Base-by-base conservation (phyloP, 1,140 invertebrate genomes). In the Diuraphis noxia region DNA sequence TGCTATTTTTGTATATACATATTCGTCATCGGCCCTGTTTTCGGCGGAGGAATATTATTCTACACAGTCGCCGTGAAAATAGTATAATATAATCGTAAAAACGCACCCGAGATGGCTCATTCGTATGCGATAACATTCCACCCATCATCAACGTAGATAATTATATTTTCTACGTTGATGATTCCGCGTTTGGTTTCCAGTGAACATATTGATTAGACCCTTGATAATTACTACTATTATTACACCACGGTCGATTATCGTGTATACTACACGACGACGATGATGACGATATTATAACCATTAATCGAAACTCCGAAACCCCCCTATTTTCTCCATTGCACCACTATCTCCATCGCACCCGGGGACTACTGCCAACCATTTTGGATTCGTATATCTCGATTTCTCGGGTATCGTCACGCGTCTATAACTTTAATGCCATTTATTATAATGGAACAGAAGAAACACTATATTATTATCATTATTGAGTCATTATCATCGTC, bases 141-240 rank as follows among this genome's bases (percentile, higher is more conserved):
- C 77, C 77, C 7, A 21, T 17, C 17, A 2, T 7, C 56, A 17
- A 38, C 77, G 34, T 21, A 3, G 17, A 79, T 36, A 38, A 79
- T 79, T 9, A 38, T 79, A 79, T 79, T 36, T 79, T 79, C 77
- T 23, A 79, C 77, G n/a, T n/a, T 3, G 77, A 79, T 36, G 36
- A 36, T 79, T 9, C 19, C 34, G 34, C 77, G 34, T 8, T 34
- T 9, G 21, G 77, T 40, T 82, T 25, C 38, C 79, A 30, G 38
- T 40, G 79, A 82, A 40, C 79, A 40, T 82, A 82, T 82, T 40
- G 79, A 82, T 82, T 40, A 82, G 79, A 82, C 38, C 79, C 36
- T 25, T 82, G 79, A 40, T 82, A 82, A 82, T 82, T 82, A 82
- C 79, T 38, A 82, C 38, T 82, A 13, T 72, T n/a, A 17, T 63